phyloP scores from a whole-genome alignment of 2,113 vertebrate species.

The Taurulus bubalis region DNA sequence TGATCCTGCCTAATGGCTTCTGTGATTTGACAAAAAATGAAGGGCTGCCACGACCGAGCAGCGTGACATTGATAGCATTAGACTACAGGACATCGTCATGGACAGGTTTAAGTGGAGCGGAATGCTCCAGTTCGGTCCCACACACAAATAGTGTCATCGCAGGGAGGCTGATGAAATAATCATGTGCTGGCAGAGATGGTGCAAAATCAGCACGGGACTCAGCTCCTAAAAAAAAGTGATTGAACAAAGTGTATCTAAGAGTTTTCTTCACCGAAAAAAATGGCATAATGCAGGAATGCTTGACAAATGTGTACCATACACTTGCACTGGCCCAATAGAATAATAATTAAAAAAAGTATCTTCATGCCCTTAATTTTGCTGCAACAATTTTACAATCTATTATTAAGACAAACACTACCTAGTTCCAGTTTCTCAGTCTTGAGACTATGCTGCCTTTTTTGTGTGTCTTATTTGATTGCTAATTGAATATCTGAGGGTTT shows the following conservation, averaged over 20 bases:
- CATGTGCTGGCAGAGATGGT: slow-evolving; percentile 34
- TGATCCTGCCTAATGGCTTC: slow-evolving; percentile 29
- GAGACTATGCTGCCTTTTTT: background rate
- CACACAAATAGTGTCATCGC: slow-evolving; percentile 35
- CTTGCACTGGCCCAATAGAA: background rate
- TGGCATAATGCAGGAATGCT: background rate
- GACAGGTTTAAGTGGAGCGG: slow-evolving; percentile 79
- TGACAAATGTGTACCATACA: background rate
- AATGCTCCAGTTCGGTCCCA: slow-evolving; percentile 68
- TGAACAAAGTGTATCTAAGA: slow-evolving; percentile 5
- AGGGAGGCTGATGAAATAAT: slow-evolving; percentile 53
- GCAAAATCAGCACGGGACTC: slow-evolving; percentile 26
- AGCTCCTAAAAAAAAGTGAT: slow-evolving; percentile 18
- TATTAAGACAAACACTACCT: background rate
- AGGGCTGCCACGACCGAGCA: slow-evolving; percentile 37
- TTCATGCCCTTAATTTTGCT: background rate
- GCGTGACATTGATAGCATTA: slow-evolving; percentile 45
- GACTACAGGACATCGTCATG: slow-evolving; percentile 56
- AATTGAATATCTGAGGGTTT: background rate
- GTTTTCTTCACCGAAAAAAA: slow-evolving; percentile 3
- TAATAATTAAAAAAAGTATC: background rate
- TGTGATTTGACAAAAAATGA: slow-evolving; percentile 48
- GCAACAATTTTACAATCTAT: background rate
- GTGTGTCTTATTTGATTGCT: background rate
- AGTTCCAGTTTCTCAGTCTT: background rate